Conservation (phyloP, 2,113 vertebrate genomes). For the Proteles cristata region DNA sequence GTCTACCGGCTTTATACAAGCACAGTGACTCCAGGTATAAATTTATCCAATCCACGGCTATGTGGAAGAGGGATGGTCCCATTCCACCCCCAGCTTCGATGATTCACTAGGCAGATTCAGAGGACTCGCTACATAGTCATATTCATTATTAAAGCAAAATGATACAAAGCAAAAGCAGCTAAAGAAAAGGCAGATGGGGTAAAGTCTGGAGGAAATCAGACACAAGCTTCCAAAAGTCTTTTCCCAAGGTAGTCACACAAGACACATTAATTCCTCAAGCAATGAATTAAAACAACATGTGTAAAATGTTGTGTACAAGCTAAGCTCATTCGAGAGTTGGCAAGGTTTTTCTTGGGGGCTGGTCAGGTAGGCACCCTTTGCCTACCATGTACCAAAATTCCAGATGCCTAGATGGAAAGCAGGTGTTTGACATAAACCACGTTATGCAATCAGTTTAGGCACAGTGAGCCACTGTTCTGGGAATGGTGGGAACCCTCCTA, state of each 20-base stretch:
- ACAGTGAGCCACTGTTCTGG: background rate
- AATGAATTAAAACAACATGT: background rate
- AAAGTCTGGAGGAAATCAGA: background rate
- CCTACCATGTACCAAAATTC: background rate
- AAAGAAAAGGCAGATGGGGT: background rate
- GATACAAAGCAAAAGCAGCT: background rate
- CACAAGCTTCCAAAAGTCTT: background rate
- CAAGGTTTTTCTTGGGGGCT: background rate
- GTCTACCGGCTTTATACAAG: background rate
- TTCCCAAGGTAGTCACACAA: background rate
- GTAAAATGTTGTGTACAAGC: background rate
- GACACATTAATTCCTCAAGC: background rate
- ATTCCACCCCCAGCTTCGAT: background rate
- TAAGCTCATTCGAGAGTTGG: background rate
- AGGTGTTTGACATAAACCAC: background rate
- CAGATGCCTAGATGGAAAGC: background rate
- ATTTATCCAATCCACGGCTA: background rate
- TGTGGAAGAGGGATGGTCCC: background rate
- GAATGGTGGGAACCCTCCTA: background rate
- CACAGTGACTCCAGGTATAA: background rate
- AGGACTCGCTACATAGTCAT: background rate
- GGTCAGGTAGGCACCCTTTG: background rate
- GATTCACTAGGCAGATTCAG: background rate
- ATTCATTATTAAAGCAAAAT: background rate
- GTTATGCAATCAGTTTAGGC: background rate